phyloP scores from a whole-genome alignment of 2,113 vertebrate species.

The Caretta caretta region DNA sequence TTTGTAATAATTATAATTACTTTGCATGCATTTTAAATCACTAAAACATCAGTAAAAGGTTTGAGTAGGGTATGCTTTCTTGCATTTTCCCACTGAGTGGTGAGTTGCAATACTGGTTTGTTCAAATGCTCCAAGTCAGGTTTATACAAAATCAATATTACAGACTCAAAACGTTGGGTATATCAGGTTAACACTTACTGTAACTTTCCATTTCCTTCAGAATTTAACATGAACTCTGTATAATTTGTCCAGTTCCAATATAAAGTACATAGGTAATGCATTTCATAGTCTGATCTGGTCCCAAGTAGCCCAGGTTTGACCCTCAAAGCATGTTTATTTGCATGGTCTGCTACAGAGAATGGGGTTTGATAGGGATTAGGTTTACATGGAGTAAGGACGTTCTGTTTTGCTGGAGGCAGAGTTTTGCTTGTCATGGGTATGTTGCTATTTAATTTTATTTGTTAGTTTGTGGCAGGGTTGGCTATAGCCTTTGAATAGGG shows the following conservation, averaged over 20 bases:
- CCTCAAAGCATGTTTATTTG: background rate
- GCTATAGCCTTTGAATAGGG: background rate
- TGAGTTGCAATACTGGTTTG: background rate
- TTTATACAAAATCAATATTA: background rate
- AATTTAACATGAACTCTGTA: background rate
- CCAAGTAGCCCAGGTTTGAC: background rate
- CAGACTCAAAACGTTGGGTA: background rate
- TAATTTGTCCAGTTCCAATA: background rate
- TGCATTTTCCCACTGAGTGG: background rate
- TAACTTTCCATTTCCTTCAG: background rate
- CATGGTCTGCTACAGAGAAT: background rate
- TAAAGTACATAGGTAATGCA: background rate
- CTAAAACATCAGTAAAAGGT: background rate
- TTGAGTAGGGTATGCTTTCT: background rate
- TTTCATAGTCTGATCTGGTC: background rate
- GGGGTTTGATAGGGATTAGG: background rate
- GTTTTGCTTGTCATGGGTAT: background rate
- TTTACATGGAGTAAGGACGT: background rate
- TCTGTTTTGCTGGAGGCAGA: background rate
- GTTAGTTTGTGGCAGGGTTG: background rate
- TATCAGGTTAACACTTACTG: background rate
- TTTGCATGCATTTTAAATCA: background rate
- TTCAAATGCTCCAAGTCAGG: background rate
- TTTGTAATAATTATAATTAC: background rate
- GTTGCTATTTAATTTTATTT: background rate